Evolutionary conservation across 2,888 invertebrate species (phyloP).

Genomic region (Dione juno): DNA sequence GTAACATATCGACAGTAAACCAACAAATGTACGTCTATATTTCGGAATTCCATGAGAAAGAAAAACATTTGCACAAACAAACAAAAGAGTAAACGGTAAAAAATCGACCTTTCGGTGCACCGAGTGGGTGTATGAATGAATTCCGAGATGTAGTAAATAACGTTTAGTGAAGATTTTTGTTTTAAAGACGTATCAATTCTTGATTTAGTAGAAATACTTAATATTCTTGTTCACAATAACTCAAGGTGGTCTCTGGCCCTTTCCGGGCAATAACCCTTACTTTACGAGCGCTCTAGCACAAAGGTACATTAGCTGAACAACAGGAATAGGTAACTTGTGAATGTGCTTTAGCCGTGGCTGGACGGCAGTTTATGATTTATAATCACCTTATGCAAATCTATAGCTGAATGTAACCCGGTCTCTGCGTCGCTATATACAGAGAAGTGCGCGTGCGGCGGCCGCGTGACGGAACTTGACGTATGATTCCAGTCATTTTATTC

Average conservation of each 20-base stretch:
- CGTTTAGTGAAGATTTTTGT: slow-evolving; percentile 9
- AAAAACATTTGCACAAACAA: slow-evolving; percentile 34
- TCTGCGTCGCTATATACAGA: slow-evolving; percentile 48
- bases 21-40: neutral
- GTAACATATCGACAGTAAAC: neutral
- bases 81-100: slow-evolving; percentile 31
- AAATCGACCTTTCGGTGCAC: slow-evolving; percentile 24
- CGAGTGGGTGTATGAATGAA: slow-evolving; percentile 26
- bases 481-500: slow-evolving; percentile 61
- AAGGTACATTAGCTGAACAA: slow-evolving; percentile 72
- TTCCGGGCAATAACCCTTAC: slow-evolving; percentile 48
- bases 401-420: slow-evolving; percentile 59
- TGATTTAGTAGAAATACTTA: slow-evolving; percentile 16
- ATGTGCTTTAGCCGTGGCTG: slow-evolving; percentile 53
- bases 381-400: slow-evolving; percentile 73
- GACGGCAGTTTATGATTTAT: slow-evolving; percentile 70
- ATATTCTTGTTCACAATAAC: slow-evolving; percentile 41
- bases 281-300: slow-evolving; percentile 57
- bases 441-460: slow-evolving; percentile 48
- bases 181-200: slow-evolving; percentile 5
- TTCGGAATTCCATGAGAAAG: slow-evolving; percentile 26
- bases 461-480: slow-evolving; percentile 54
- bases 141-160: slow-evolving; percentile 19
- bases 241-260: slow-evolving; percentile 42
- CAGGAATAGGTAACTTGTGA: slow-evolving; percentile 64